Evolutionary conservation across 2,113 vertebrate species (phyloP).

Genomic region (Puntigrus tetrazona): DNA sequence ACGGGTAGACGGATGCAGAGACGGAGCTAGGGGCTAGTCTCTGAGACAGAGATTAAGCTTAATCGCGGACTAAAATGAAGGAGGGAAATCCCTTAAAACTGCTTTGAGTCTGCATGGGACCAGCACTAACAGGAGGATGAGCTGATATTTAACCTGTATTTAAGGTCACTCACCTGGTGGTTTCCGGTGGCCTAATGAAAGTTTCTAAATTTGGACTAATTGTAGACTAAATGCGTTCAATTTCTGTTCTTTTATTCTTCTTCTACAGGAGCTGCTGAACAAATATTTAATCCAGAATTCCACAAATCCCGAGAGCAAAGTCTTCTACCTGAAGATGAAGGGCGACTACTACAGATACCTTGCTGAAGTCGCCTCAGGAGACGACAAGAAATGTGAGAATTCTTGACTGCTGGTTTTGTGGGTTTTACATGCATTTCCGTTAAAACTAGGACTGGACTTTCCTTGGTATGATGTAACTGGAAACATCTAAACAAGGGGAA

Average conservation of each 20-base stretch:
- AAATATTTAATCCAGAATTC: conserved; percentile 88
- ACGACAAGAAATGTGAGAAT: conserved; percentile 80
- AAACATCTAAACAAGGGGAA: not conserved
- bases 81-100: conserved; percentile 5
- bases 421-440: not conserved
- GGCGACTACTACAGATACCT: conserved; percentile 98
- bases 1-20: not conserved
- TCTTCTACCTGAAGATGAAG: conserved; percentile 99
- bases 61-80: conserved; percentile 10
- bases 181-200: not conserved
- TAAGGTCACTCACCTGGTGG: not conserved
- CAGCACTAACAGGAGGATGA: not conserved
- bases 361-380: conserved; percentile 89
- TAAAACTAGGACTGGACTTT: conserved; percentile 2
- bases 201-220: not conserved
- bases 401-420: not conserved
- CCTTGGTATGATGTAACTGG: not conserved
- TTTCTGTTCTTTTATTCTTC: conserved; percentile 44
- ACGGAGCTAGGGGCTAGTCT: not conserved
- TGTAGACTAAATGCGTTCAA: too few species aligned
- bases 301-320: conserved; percentile 87
- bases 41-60: not conserved
- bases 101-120: not conserved
- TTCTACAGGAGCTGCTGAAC: conserved; percentile 83
- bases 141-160: not conserved